Conservation (phyloP, 2,888 invertebrate genomes). For the Hemistola chrysoprasaria region DNA sequence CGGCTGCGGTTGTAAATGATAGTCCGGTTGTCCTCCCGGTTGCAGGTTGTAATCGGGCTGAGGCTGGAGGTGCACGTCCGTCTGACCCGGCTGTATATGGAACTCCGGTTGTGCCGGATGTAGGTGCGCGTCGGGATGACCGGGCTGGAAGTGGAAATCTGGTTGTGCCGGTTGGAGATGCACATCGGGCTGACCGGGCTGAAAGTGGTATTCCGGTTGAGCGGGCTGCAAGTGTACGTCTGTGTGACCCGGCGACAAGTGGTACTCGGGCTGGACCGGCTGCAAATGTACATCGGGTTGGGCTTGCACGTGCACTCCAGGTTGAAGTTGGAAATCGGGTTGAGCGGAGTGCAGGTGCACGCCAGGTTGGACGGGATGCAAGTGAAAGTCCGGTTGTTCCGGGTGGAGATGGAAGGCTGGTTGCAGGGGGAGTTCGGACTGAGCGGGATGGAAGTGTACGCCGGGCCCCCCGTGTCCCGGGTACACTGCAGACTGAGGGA, state of each 20-base stretch:
- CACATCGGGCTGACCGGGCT: slow-evolving; percentile 18
- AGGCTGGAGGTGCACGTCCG: slow-evolving; percentile 17
- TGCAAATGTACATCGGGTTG: slow-evolving; percentile 28
- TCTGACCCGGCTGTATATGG: slow-evolving; percentile 16
- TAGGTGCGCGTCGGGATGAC: slow-evolving; percentile 16
- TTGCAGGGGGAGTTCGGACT: slow-evolving; percentile 35
- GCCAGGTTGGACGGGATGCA: slow-evolving; percentile 18
- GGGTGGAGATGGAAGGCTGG: slow-evolving; percentile 27
- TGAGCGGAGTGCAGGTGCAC: slow-evolving; percentile 31
- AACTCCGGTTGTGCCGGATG: slow-evolving; percentile 19
- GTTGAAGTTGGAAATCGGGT: slow-evolving; percentile 29
- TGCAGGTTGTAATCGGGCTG: slow-evolving; percentile 32
- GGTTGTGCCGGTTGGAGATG: slow-evolving; percentile 16
- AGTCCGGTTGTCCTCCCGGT: slow-evolving; percentile 34
- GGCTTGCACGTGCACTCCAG: slow-evolving; percentile 22
- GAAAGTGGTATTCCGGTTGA: slow-evolving; percentile 23
- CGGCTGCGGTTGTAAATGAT: slow-evolving; percentile 37
- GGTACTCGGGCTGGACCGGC: slow-evolving; percentile 22
- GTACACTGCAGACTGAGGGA: slow-evolving; percentile 30
- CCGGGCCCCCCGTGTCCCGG: slow-evolving; percentile 30
- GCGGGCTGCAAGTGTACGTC: slow-evolving; percentile 19
- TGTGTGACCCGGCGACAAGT: slow-evolving; percentile 21
- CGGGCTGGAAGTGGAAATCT: slow-evolving; percentile 17
- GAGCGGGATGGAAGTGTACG: slow-evolving; percentile 32
- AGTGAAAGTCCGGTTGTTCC: slow-evolving; percentile 21